These are phyloP conservation scores for Troides aeacus DNA, from an alignment of 2,888 invertebrate species.

Conservation along the genomic window DNA sequence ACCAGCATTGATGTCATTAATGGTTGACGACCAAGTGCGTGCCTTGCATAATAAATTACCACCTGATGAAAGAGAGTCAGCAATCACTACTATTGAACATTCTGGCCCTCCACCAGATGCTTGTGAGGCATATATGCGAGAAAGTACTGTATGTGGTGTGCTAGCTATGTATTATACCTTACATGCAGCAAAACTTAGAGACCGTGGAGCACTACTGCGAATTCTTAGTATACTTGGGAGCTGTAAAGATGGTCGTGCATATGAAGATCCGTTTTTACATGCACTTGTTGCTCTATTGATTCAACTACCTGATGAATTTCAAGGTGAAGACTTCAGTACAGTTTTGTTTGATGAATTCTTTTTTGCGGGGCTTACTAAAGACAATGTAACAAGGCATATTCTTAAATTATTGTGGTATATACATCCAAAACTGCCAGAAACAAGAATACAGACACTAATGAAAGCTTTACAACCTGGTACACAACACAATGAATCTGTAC, in stretches of 20 bases:
- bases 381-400: constrained; percentile 95
- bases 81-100: constrained; percentile 95
- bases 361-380: constrained; percentile 91
- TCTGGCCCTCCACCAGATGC: constrained; percentile 96
- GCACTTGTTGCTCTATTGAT: constrained; percentile 92
- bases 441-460: constrained; percentile 88
- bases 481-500: constrained; percentile 92
- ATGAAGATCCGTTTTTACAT: constrained; percentile 97
- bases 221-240: constrained; percentile 94
- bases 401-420: constrained; percentile 95
- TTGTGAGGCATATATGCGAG: constrained; percentile 94
- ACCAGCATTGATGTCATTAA: constrained; percentile 94
- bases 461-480: constrained; percentile 88
- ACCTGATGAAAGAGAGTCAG: constrained; percentile 95
- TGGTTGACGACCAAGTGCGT: constrained; percentile 94
- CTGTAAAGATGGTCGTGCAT: constrained; percentile 94
- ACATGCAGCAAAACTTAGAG: constrained; percentile 90
- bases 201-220: constrained; percentile 89
- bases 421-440: constrained; percentile 89
- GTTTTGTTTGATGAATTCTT: constrained; percentile 97
- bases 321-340: constrained; percentile 96
- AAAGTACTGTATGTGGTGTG: constrained; percentile 94
- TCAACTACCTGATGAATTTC: constrained; percentile 94
- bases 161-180: constrained; percentile 97
- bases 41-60: constrained; percentile 91